phyloP scores from a whole-genome alignment of 2,888 invertebrate species.

The Tenthredo notha region DNA sequence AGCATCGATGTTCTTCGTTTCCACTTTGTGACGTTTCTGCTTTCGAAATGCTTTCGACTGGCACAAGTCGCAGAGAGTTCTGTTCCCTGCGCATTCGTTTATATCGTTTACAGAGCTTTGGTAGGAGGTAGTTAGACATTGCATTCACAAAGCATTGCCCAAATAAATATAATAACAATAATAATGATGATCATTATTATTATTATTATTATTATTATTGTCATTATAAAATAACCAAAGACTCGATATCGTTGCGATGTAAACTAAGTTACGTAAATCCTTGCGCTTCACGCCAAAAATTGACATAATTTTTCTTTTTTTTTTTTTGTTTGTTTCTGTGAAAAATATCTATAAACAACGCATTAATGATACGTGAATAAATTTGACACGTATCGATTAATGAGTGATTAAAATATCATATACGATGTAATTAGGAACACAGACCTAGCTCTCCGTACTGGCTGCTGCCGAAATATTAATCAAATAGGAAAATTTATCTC shows the following conservation, averaged over 20 bases:
- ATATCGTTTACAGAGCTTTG: slow-evolving; percentile 59
- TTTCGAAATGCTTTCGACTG: slow-evolving; percentile 87
- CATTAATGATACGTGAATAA: not conserved
- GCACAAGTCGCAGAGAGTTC: slow-evolving; percentile 93
- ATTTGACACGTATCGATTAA: not conserved
- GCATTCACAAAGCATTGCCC: slow-evolving; percentile 44
- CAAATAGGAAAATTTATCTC: not conserved
- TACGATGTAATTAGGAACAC: slow-evolving; percentile 26
- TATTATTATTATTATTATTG: not conserved
- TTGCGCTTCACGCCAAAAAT: not conserved
- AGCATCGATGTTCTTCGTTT: slow-evolving; percentile 75
- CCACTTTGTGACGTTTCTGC: slow-evolving; percentile 84
- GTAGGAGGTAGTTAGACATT: slow-evolving; percentile 41
- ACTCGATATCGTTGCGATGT: slow-evolving; percentile 34
- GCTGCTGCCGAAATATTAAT: slow-evolving; percentile 13
- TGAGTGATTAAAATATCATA: not conserved
- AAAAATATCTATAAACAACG: not conserved
- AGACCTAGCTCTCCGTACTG: slow-evolving; percentile 48
- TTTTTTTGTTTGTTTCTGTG: too few relatives aligned
- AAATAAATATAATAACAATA: slow-evolving; percentile 38
- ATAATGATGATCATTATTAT: not conserved
- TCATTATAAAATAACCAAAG: not conserved
- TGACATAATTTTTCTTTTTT: not conserved
- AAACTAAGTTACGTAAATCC: slow-evolving; percentile 30
- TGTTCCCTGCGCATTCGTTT: slow-evolving; percentile 87